Conservation (phyloP, 1,140 invertebrate genomes). For the Condylostylus longicornis region DNA sequence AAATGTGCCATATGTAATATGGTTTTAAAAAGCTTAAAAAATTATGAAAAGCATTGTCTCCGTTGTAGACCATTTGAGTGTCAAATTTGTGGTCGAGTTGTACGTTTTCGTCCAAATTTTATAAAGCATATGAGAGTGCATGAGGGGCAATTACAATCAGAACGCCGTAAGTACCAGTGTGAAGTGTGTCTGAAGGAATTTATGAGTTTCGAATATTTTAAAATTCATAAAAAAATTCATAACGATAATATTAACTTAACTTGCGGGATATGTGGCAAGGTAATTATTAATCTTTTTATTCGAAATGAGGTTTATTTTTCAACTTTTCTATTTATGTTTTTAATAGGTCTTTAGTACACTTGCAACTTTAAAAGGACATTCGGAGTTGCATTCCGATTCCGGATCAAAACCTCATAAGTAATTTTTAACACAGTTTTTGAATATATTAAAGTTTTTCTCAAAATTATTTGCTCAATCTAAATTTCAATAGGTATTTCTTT, state of each 20-base stretch:
- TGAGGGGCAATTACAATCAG: constrained; percentile 28
- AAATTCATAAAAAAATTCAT: constrained; percentile 32
- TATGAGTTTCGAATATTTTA: constrained; percentile 30
- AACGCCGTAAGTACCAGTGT: constrained; percentile 30
- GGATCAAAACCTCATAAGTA: constrained; percentile 30
- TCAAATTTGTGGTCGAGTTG: constrained; percentile 28
- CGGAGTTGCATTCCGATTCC: constrained; percentile 23
- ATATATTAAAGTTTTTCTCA: background rate
- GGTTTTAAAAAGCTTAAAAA: constrained; percentile 27
- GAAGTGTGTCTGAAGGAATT: constrained; percentile 32
- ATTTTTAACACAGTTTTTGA: too few species aligned
- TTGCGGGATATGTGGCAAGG: constrained; percentile 30
- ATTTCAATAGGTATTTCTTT: background rate
- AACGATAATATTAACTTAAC: constrained; percentile 29
- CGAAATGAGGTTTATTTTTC: too few species aligned
- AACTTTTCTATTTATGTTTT: too few species aligned
- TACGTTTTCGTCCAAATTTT: constrained; percentile 27
- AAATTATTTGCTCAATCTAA: background rate
- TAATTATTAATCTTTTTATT: too few species aligned
- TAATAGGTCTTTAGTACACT: constrained; percentile 28
- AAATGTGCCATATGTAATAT: constrained; percentile 31
- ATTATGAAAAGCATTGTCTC: constrained; percentile 29
- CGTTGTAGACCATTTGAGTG: constrained; percentile 32
- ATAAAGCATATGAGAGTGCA: constrained; percentile 30
- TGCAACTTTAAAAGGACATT: constrained; percentile 26